Conservation (phyloP, 2,888 invertebrate genomes). For the Diabrotica balteata region DNA sequence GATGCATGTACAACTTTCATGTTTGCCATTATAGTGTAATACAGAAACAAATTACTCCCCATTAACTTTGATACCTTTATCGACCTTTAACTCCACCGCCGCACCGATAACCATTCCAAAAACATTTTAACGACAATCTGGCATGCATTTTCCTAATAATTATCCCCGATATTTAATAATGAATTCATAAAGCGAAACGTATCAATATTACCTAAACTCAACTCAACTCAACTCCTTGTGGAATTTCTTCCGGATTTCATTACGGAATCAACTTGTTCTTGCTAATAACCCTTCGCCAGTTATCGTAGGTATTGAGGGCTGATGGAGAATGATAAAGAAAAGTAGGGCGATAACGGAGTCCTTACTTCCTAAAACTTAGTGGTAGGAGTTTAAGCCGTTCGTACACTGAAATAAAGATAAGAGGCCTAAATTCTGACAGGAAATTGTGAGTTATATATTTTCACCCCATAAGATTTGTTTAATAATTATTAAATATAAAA, state of each 20-base stretch:
- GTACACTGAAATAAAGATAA: slow-evolving; percentile 6
- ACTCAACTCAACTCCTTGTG: slow-evolving; percentile 2
- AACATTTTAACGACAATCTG: too few species aligned
- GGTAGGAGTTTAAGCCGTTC: slow-evolving; percentile 1
- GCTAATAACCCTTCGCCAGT: slow-evolving; percentile 24
- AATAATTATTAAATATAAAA: too few species aligned
- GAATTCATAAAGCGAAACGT: slow-evolving; percentile 10
- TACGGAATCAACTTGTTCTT: slow-evolving; percentile 21
- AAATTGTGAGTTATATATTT: too few species aligned
- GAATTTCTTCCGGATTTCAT: slow-evolving; percentile 25
- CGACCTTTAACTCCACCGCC: too few species aligned
- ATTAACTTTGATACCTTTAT: not conserved
- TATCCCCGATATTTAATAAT: not conserved
- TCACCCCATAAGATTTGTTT: too few species aligned
- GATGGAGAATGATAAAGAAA: slow-evolving; percentile 25
- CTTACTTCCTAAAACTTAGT: slow-evolving; percentile 16
- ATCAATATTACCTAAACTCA: slow-evolving; percentile 11
- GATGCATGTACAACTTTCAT: too few species aligned
- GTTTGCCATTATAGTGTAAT: too few species aligned
- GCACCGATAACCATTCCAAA: too few species aligned
- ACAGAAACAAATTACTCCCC: slow-evolving; percentile 1
- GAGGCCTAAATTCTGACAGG: too few species aligned
- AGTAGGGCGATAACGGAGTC: slow-evolving; percentile 23
- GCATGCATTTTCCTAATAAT: slow-evolving; percentile 1
- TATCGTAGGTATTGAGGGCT: slow-evolving; percentile 20